phyloP scores from a whole-genome alignment of 2,113 vertebrate genomes.

The Leuciscus idus region DNA sequence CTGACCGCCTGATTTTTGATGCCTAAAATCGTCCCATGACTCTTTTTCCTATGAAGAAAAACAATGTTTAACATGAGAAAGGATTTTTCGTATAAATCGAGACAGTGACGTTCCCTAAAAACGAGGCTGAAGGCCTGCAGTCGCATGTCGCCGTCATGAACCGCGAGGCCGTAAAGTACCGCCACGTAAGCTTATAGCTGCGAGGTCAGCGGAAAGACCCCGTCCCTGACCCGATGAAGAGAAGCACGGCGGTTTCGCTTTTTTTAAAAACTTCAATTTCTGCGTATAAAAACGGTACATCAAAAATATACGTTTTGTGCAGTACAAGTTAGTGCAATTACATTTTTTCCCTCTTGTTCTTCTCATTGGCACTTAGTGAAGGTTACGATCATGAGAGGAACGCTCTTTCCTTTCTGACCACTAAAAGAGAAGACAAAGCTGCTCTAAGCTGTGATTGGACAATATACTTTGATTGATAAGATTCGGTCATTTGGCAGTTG shows the following conservation, averaged over 20 bases:
- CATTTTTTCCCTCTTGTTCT: constrained; percentile 65
- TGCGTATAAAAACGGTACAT: constrained; percentile 72
- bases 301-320: constrained; percentile 75
- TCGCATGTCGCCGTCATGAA: not conserved
- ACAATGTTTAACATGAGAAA: not conserved
- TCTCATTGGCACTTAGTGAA: constrained; percentile 83
- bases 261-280: constrained; percentile 59
- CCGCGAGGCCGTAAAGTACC: constrained; percentile 47
- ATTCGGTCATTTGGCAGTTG: constrained; percentile 12
- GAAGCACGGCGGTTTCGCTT: constrained; percentile 63
- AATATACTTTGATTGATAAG: constrained; percentile 6
- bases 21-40: not conserved
- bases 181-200: constrained; percentile 56
- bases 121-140: constrained; percentile 7
- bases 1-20: constrained; percentile 3
- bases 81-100: not conserved
- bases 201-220: constrained; percentile 57
- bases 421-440: constrained; percentile 55
- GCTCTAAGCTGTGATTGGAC: constrained; percentile 61
- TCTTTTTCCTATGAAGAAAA: not conserved
- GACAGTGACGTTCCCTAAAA: constrained; percentile 44
- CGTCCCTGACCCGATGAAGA: constrained; percentile 65
- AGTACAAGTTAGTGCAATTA: constrained; percentile 81
- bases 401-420: constrained; percentile 38
- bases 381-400: constrained; percentile 66